Percentiles rank a stretch among this genome's conserved stretches.
Conservation (phyloP, 2,113 vertebrate species). For the Proteles cristata region DNA sequence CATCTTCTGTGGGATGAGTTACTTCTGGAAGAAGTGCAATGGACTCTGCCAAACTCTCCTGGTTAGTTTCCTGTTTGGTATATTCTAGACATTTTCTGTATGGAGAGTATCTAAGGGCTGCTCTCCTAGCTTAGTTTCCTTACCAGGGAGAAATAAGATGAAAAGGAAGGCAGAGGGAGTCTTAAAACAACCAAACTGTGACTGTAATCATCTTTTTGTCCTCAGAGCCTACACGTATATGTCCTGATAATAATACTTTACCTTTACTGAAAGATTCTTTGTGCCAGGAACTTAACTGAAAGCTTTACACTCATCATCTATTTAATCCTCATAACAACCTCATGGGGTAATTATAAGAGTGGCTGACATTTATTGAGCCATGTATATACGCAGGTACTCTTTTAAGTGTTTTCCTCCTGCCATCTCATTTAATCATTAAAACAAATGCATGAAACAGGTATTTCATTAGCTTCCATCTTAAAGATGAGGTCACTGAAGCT, state of each 20-base stretch:
- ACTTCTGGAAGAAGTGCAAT: background rate
- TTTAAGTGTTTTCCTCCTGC: background rate
- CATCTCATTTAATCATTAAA: slow-evolving; percentile 29
- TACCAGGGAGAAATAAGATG: background rate
- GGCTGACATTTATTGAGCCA: background rate
- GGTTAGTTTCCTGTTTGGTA: background rate
- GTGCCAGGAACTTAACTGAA: background rate
- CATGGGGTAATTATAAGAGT: slow-evolving; percentile 15
- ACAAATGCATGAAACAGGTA: background rate
- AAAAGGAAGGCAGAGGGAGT: background rate
- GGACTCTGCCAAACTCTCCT: background rate
- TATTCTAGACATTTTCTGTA: background rate
- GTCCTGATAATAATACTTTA: background rate
- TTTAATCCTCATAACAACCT: background rate
- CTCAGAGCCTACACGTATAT: background rate
- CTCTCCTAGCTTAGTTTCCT: background rate
- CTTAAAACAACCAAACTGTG: background rate
- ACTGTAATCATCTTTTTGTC: background rate
- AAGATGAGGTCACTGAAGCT: background rate
- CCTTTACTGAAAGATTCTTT: background rate
- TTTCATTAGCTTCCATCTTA: background rate
- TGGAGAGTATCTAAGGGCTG: background rate
- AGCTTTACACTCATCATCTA: background rate
- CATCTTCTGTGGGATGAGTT: background rate
- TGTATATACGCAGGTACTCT: background rate